Evolutionary conservation across 2,113 vertebrate genomes (phyloP).

Genomic region (Upupa epops): DNA sequence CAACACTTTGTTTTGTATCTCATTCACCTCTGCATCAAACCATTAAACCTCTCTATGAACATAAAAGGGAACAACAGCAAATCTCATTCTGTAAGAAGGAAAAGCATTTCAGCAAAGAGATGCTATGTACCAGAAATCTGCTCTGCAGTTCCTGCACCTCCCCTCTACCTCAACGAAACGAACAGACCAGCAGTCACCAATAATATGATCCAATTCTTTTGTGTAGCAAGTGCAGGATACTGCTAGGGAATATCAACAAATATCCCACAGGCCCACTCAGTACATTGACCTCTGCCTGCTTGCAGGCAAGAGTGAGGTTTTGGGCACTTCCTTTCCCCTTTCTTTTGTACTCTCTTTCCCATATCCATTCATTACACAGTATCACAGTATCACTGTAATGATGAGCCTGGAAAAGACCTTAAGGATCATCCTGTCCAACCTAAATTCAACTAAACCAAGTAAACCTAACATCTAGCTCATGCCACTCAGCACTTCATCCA

Average conservation of each 20-base stretch:
- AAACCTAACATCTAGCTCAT: too few species aligned
- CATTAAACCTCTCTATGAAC: not conserved
- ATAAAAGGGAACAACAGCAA: not conserved
- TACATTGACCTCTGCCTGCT: not conserved
- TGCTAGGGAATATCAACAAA: not conserved
- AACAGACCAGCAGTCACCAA: not conserved
- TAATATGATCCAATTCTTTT: not conserved
- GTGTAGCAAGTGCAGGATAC: not conserved
- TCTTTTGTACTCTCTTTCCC: not conserved
- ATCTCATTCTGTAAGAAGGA: not conserved
- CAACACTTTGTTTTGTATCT: not conserved
- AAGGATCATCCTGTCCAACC: too few species aligned
- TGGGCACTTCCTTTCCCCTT: not conserved
- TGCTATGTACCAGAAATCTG: not conserved
- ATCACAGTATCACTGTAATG: too few species aligned
- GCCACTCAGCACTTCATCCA: too few species aligned
- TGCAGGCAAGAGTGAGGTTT: not conserved
- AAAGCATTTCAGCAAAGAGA: not conserved
- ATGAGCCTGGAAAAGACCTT: too few species aligned
- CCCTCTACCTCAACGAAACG: not conserved
- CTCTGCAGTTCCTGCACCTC: not conserved
- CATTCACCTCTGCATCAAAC: not conserved
- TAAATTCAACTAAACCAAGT: too few species aligned
- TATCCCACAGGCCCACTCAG: not conserved
- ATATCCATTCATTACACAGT: constrained; percentile 49